A percentile compares a stretch with the other conserved stretches of the same genome.
phyloP scores from a whole-genome alignment of 1,140 invertebrate genomes.

The Drosophila simulans region DNA sequence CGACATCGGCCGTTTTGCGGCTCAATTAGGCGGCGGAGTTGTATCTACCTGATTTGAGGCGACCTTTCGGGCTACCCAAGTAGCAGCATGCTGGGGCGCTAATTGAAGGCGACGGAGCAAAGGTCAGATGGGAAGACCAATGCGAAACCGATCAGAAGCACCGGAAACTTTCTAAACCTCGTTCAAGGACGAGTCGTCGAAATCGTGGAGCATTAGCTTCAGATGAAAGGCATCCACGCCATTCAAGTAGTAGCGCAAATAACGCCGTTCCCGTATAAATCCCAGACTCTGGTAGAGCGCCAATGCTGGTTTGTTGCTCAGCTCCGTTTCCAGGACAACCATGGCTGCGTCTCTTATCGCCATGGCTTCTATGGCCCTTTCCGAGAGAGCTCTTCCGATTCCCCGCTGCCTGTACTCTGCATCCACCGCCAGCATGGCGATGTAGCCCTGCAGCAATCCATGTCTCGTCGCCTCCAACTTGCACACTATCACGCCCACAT shows the following conservation, averaged over 20 bases:
- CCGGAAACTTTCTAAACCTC: conserved; percentile 1
- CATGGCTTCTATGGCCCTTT: conserved; percentile 93
- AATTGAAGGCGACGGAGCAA: conserved; percentile 42
- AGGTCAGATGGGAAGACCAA: conserved; percentile 1
- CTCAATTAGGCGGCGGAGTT: conserved; percentile 59
- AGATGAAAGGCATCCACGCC: conserved; percentile 98
- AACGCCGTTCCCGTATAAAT: conserved; percentile 97
- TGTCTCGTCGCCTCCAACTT: conserved; percentile 91
- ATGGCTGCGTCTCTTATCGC: conserved; percentile 96
- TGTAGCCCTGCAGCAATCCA: conserved; percentile 95
- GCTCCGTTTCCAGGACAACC: conserved; percentile 98
- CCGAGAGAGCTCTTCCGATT: conserved; percentile 91
- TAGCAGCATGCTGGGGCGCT: conserved; percentile 60
- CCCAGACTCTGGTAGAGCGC: conserved; percentile 98
- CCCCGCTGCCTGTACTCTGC: conserved; percentile 95
- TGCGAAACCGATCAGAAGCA: conserved; percentile 7
- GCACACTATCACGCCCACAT: conserved; percentile 98
- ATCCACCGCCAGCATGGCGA: conserved; percentile 99
- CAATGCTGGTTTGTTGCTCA: conserved; percentile 97
- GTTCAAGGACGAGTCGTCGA: neutral
- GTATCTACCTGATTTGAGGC: conserved; percentile 50
- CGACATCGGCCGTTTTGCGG: conserved; percentile 26
- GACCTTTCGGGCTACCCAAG: conserved; percentile 38
- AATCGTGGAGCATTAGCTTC: conserved; percentile 96
- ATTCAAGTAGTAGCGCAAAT: conserved; percentile 99